Evolutionary conservation across 1,140 invertebrate genomes (phyloP), one percentile per base, ranked within the genome.

Genomic region (Periplaneta americana): DNA sequence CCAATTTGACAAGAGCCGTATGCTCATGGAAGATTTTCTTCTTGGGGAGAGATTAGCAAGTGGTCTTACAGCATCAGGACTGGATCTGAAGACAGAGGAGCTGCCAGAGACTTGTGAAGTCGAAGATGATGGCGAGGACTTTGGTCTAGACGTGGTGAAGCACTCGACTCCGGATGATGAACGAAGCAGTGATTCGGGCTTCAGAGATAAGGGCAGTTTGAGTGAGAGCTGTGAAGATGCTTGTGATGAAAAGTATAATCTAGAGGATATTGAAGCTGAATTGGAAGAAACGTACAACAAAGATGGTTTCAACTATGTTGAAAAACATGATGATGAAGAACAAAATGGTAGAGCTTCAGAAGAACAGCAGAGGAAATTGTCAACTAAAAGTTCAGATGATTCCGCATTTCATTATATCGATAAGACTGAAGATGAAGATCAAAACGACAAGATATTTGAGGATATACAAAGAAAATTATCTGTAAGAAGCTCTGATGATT

Each of bases 101-200:
- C 22, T 6, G 8, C 34, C 28, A 31, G 74, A 75, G 8, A 17
- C 75, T 31, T 28, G 34, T 76, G 75, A 76, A 15, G 32, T 22
- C 6, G 75, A 76, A 76, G 88, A 90, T 32, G 88, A 88, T 17
- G 85, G 39, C n/a, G 81, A 77, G 48, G 81, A 78, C 28, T 81
- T 76, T 78, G 81, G 75, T 15, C 17, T 81, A 3, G 81, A 81
- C 18, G 76, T 78, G 8, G 80, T 66, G 11, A 81, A 81, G 34
- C 81, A 81, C 10, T 87, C 88, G 11, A 91, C 90, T 0, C 90
- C 90, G 0, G 90, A 91, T 79, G 90, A 91, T 35, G 90, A 91
- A 79, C 85, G 89, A 57, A 91, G 90, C 81, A 90, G 89, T 10
- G 90, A 91, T 81, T 90, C 90, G 13, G 90, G 90, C 80, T 91